A percentile compares a stretch with the other conserved stretches of the same genome.
These are phyloP conservation scores for Napeogenes inachia DNA, from an alignment of 2,888 invertebrate genomes.

Conservation along the genomic window DNA sequence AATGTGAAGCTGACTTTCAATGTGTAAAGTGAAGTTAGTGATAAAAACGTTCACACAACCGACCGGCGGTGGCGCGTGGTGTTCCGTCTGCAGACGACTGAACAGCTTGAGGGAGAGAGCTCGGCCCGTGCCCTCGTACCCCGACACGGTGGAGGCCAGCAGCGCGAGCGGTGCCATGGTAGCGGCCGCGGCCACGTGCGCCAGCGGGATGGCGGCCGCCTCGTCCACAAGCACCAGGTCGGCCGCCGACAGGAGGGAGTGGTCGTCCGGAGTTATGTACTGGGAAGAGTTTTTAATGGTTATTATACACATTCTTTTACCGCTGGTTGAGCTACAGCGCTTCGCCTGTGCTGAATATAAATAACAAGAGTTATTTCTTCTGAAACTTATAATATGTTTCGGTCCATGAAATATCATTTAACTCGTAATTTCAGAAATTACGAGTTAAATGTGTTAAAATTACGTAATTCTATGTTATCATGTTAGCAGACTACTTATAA, in stretches of 20 bases:
- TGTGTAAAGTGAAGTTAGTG: not conserved
- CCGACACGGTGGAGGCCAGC: constrained; percentile 97
- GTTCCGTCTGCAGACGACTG: constrained; percentile 85
- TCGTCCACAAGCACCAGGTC: constrained; percentile 98
- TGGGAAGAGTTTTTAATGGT: constrained; percentile 49
- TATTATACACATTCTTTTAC: not conserved
- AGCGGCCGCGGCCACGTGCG: constrained; percentile 91
- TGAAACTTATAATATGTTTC: too few relatives aligned
- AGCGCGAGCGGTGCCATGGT: constrained; percentile 95
- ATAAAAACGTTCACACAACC: constrained; percentile 30
- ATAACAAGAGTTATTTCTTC: too few relatives aligned
- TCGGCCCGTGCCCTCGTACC: constrained; percentile 98
- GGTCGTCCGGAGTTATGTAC: constrained; percentile 97
- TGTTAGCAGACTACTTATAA: too few relatives aligned
- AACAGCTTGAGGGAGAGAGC: constrained; percentile 96
- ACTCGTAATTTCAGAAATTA: too few relatives aligned
- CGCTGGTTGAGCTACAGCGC: not conserved
- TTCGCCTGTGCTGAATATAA: too few relatives aligned
- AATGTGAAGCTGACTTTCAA: too few relatives aligned
- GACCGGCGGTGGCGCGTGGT: constrained; percentile 79
- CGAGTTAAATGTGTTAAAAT: too few relatives aligned
- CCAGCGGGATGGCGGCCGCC: constrained; percentile 98
- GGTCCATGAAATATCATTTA: too few relatives aligned
- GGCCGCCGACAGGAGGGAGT: constrained; percentile 91
- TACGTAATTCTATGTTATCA: too few relatives aligned